Evolutionary conservation across 2,797 vertebrate genomes (phyloP), one percentile per base, ranked within the genome.

Genomic region (Emys orbicularis): DNA sequence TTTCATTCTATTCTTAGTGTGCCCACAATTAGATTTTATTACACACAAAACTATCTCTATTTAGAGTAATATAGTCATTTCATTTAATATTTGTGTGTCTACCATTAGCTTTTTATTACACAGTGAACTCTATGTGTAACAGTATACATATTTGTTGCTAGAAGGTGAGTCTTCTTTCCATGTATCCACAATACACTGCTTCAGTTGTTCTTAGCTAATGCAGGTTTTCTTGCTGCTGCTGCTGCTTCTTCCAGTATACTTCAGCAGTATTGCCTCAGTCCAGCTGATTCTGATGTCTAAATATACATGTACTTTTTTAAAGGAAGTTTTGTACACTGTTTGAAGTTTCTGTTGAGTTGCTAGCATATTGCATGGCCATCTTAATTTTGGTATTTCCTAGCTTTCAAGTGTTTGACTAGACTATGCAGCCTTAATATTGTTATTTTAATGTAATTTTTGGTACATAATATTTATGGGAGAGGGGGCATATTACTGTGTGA

Each of bases 31-130:
- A 47, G 12, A 29, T 89, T 90, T 94, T 85, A 50, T 50, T 87
- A 50, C 1, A 12, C 37, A 56, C 3, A 23, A 79, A 31, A 68
- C 16, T 81, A 12, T 3, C 3, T 84, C 5, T 5, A 18, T 44
- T 27, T 52, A 18, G 86, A 87, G 3, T 1, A 79, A 18, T 4
- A 5, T 74, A 37, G 87, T 91, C 4, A 59, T 81, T 91, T 82
- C 12, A 50, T 84, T 74, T 5, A 77, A 92, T 1, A 79, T 37
- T 83, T 91, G 3, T 91, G 3, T 49, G 52, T 61, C 52, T 18
- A 88, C 11, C 37, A 49, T 93, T 83, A 91, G 87, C 25, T 89
- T 92, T 59, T 79, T 90, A 89, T 88, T 74, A 54, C 1, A 41
- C 18, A 74, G 77, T 79, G 53, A 89, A 89, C 29, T 81, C 57